Base-by-base conservation (phyloP, 2,113 vertebrate species). In the Synchiropus splendidus region DNA sequence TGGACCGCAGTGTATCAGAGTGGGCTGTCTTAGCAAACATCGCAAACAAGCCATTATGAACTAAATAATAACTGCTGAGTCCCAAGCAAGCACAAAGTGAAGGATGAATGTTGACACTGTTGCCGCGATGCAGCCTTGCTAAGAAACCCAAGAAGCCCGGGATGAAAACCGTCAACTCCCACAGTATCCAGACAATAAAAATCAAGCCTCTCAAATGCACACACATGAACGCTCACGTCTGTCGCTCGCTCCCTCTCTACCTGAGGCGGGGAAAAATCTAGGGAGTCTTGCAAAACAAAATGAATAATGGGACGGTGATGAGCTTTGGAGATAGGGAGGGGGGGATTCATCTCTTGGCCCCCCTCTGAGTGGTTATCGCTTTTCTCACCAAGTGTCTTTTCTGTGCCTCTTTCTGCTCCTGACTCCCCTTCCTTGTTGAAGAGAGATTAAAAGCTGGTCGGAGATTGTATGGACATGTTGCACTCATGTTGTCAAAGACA, bases 401-500 rank as follows among this genome's bases (percentile, higher is more conserved):
- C 46, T 49, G 37, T 31, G 32, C 17, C 45, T 39, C 39, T 44
- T 37, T 47, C 16, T 46, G 10, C 30, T 47, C 15, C 18, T 31
- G 15, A 16, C 12, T 39, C 42, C 33, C 39, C 21, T 30, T 45
- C 38, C 55, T 37, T 55, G 48, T 51, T 61, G 61, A 64, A 55
- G 43, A 54, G 44, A 78, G 78, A 76, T 76, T 76, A 76, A 76
- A 76, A 76, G 70, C 75, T 74, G 78, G 78, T 80, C 70, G 70
- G 54, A 73, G 66, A 74, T 72, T 62, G 67, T 57, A 65, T 53
- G 70, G 70, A 76, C 72, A 74, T 76, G 72, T 72, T 72, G 56
- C 64, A 70, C 72, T 70, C 63, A 56, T 75, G 74, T 70, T 70
- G 65, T 61, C 32, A 69, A 58, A 56, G 50, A 43, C 33, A 30